Evolutionary conservation across 2,888 invertebrate genomes (phyloP).

Genomic region (Nycteola revayana): DNA sequence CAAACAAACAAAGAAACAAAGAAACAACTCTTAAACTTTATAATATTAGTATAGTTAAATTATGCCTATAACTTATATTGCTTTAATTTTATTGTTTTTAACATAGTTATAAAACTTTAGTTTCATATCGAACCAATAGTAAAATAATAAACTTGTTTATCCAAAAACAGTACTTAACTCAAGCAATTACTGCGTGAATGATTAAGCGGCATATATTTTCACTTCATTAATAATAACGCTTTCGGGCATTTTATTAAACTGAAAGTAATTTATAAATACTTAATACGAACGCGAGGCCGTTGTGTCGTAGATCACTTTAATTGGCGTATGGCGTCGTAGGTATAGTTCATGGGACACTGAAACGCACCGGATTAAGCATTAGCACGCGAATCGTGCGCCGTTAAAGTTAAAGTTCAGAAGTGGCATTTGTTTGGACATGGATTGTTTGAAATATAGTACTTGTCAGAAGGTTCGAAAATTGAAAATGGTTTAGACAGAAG

Average conservation of each 20-base stretch:
- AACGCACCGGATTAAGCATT: slow-evolving; percentile 53
- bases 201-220: slow-evolving; percentile 64
- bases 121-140: neutral
- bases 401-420: slow-evolving; percentile 15
- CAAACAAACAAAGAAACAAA: too few relatives aligned
- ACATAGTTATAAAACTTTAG: too few relatives aligned
- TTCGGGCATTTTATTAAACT: slow-evolving; percentile 67
- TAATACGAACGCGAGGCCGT: slow-evolving; percentile 52
- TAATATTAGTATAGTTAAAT: too few relatives aligned
- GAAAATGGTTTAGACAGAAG: too few relatives aligned
- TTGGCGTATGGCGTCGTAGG: slow-evolving; percentile 61
- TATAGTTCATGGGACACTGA: slow-evolving; percentile 55
- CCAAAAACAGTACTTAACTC: slow-evolving; percentile 29
- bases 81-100: too few relatives aligned
- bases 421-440: slow-evolving; percentile 5
- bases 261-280: slow-evolving; percentile 70
- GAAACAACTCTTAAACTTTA: too few relatives aligned
- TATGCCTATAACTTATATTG: too few relatives aligned
- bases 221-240: slow-evolving; percentile 74
- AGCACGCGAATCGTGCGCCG: slow-evolving; percentile 48
- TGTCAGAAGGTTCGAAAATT: too few relatives aligned
- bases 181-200: slow-evolving; percentile 48
- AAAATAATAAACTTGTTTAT: slow-evolving; percentile 26
- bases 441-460: too few relatives aligned
- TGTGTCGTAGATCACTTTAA: slow-evolving; percentile 72